Conservation (phyloP, 2,797 vertebrate genomes). For the Premnoplex brunnescens region DNA sequence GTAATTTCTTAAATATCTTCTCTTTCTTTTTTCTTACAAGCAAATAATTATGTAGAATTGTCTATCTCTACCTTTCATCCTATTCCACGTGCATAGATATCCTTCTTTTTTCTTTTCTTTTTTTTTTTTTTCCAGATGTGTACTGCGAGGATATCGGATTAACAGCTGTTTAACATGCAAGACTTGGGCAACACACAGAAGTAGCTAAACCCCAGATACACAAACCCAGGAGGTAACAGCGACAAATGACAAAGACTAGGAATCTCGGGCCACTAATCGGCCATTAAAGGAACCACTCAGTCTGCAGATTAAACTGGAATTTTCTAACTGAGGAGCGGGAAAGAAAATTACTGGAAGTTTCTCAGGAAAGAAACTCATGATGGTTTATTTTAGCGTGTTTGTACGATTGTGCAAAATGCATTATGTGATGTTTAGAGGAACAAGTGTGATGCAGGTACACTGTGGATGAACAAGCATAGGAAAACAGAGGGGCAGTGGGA, state of each 20-base stretch:
- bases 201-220: neutral
- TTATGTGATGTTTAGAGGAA: neutral
- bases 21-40: neutral
- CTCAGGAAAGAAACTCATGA: neutral
- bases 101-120: neutral
- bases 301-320: neutral
- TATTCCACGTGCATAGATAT: neutral
- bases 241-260: neutral
- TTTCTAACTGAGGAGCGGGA: neutral
- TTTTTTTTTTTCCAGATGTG: neutral
- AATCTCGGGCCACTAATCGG: neutral
- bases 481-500: neutral
- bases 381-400: neutral
- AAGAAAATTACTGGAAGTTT: neutral
- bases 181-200: neutral
- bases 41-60: neutral
- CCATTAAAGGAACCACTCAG: neutral
- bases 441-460: neutral
- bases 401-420: neutral
- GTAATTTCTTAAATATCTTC: neutral
- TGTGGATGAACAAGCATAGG: neutral
- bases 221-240: neutral
- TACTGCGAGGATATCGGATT: neutral
- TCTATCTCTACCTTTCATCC: neutral
- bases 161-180: neutral